Evolutionary conservation across 2,888 invertebrate species (phyloP).

Genomic region (Bhutanitis thaidina): DNA sequence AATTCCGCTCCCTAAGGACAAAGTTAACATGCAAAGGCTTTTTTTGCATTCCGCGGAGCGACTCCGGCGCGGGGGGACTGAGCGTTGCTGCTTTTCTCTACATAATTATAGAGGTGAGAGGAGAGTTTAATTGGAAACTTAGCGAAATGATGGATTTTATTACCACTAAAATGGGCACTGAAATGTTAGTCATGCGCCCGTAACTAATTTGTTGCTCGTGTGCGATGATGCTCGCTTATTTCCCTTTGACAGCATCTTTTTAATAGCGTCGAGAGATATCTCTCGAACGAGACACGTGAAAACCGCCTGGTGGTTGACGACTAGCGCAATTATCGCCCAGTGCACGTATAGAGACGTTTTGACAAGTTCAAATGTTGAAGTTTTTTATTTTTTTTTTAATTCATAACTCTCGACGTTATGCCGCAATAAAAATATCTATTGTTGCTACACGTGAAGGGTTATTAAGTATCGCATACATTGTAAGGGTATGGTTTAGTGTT

Average conservation of each 20-base stretch:
- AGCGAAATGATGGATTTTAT: slow-evolving; percentile 16
- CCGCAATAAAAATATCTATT: no score
- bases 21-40: slow-evolving; percentile 48
- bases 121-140: slow-evolving; percentile 14
- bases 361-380: neutral
- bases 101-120: slow-evolving; percentile 13
- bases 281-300: slow-evolving; percentile 5
- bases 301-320: neutral
- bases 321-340: slow-evolving; percentile 3
- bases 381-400: neutral
- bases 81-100: slow-evolving; percentile 4
- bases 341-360: slow-evolving; percentile 9
- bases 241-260: slow-evolving; percentile 6
- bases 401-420: no score
- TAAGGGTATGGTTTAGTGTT: no score
- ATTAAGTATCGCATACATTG: no score
- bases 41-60: slow-evolving; percentile 52
- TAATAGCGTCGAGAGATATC: slow-evolving; percentile 6
- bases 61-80: neutral
- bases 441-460: no score
- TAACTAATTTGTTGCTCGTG: slow-evolving; percentile 13
- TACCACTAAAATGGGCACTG: slow-evolving; percentile 15
- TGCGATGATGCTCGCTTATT: slow-evolving; percentile 10
- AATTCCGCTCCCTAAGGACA: slow-evolving; percentile 42
- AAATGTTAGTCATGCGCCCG: slow-evolving; percentile 9